These are phyloP conservation scores for Drosophila merina DNA, from an alignment of 2,888 invertebrate species.

Conservation along the genomic window DNA sequence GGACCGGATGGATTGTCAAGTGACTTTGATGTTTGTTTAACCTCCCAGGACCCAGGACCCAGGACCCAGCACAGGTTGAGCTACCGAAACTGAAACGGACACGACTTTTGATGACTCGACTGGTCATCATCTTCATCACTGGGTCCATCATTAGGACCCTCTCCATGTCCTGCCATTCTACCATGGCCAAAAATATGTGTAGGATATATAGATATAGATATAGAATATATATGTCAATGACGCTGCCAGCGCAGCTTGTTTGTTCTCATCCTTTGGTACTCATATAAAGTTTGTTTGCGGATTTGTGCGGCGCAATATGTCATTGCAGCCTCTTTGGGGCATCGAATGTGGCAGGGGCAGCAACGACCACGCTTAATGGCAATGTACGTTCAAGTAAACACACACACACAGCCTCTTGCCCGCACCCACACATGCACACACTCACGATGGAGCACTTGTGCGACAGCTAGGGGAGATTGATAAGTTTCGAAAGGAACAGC, in stretches of 20 bases:
- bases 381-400: constrained; percentile 76
- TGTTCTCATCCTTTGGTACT: constrained; percentile 77
- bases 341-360: constrained; percentile 28
- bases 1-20: constrained; percentile 63
- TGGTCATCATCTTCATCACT: constrained; percentile 19
- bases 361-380: constrained; percentile 73
- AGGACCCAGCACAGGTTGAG: constrained; percentile 26
- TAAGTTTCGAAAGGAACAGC: not conserved
- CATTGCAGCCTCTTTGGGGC: constrained; percentile 62
- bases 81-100: constrained; percentile 18
- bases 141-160: constrained; percentile 11
- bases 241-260: constrained; percentile 60
- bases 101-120: constrained; percentile 26
- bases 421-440: constrained; percentile 17
- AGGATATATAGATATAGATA: constrained; percentile 49
- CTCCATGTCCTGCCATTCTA: constrained; percentile 16
- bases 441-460: constrained; percentile 38
- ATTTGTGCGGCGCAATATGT: constrained; percentile 80
- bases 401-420: constrained; percentile 41
- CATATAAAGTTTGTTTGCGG: constrained; percentile 79
- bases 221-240: constrained; percentile 73
- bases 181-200: constrained; percentile 35
- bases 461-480: constrained; percentile 41
- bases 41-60: constrained; percentile 30
- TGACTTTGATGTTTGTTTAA: constrained; percentile 66